These are phyloP conservation scores for Tragelaphus strepsiceros DNA, from an alignment of 2,113 vertebrate species.

Conservation along the genomic window DNA sequence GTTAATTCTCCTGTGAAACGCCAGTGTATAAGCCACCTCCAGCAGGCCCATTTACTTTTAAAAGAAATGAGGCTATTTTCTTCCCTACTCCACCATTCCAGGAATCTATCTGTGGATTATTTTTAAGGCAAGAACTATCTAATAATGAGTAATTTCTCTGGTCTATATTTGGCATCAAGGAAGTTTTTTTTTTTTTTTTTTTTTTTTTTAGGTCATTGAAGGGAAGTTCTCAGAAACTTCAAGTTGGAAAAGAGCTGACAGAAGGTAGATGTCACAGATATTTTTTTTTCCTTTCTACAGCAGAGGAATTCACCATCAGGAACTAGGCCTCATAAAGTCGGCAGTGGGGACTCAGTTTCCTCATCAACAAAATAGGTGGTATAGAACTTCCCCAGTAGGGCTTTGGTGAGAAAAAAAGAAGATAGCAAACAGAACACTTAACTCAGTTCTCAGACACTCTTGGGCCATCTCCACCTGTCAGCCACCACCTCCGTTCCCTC, in stretches of 20 bases:
- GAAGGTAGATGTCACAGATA: neutral
- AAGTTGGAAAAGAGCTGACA: constrained; percentile 10
- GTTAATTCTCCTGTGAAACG: neutral
- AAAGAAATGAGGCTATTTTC: constrained; percentile 44
- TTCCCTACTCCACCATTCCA: constrained; percentile 41
- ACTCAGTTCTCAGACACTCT: neutral
- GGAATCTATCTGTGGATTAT: constrained; percentile 57
- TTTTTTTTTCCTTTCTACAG: neutral
- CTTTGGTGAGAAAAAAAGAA: neutral
- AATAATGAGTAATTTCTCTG: constrained; percentile 55
- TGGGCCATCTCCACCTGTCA: neutral
- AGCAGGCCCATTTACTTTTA: constrained; percentile 13
- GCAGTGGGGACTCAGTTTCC: neutral
- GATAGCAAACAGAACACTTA: neutral
- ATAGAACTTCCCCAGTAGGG: neutral
- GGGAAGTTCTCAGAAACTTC: constrained; percentile 52
- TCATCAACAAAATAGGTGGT: neutral
- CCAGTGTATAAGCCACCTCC: neutral
- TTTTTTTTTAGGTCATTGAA: constrained; percentile 45
- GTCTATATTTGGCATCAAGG: constrained; percentile 52
- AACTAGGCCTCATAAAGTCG: neutral
- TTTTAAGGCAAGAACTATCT: constrained; percentile 56
- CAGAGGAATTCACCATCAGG: neutral
- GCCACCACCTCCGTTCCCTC: neutral
- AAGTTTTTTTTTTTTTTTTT: neutral